phyloP scores from a whole-genome alignment of 30 jellyfish, hydroid and myxozoan genomes.

The Aurelia aurita region DNA sequence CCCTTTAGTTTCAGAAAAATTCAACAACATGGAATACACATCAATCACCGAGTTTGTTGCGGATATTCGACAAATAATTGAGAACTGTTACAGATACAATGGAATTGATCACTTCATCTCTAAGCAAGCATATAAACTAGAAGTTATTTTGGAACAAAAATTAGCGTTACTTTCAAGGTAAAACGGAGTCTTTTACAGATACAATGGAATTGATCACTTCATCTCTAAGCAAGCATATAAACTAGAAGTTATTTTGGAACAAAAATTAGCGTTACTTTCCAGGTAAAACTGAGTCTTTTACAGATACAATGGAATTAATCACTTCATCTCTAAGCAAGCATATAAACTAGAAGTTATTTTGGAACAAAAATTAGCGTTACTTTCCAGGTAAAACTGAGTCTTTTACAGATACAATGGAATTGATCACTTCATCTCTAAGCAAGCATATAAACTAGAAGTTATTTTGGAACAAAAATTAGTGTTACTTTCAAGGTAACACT shows the following conservation, averaged over 20 bases:
- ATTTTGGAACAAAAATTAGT: slow-evolving; percentile 88
- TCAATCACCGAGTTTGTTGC: slow-evolving; percentile 86
- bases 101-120: slow-evolving; percentile 71
- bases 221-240: slow-evolving; percentile 82
- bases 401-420: slow-evolving; percentile 67
- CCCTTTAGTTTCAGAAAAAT: slow-evolving; percentile 75
- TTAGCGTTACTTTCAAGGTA: slow-evolving; percentile 90
- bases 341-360: slow-evolving; percentile 78
- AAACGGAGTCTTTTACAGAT: no score
- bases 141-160: slow-evolving; percentile 85
- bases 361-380: slow-evolving; percentile 85
- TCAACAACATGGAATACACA: slow-evolving; percentile 60
- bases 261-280: slow-evolving; percentile 84
- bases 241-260: slow-evolving; percentile 85
- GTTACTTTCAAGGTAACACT: slow-evolving; percentile 82
- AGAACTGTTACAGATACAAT: slow-evolving; percentile 72
- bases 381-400: slow-evolving; percentile 88
- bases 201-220: slow-evolving; percentile 65
- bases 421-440: slow-evolving; percentile 69
- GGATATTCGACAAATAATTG: slow-evolving; percentile 81
- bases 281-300: no score
- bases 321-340: slow-evolving; percentile 80
- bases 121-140: slow-evolving; percentile 83
- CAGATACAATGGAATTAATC: slow-evolving; percentile 63
- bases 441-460: slow-evolving; percentile 81